These are phyloP conservation scores for Allobates femoralis DNA, from an alignment of 2,797 vertebrate genomes.

Conservation along the genomic window DNA sequence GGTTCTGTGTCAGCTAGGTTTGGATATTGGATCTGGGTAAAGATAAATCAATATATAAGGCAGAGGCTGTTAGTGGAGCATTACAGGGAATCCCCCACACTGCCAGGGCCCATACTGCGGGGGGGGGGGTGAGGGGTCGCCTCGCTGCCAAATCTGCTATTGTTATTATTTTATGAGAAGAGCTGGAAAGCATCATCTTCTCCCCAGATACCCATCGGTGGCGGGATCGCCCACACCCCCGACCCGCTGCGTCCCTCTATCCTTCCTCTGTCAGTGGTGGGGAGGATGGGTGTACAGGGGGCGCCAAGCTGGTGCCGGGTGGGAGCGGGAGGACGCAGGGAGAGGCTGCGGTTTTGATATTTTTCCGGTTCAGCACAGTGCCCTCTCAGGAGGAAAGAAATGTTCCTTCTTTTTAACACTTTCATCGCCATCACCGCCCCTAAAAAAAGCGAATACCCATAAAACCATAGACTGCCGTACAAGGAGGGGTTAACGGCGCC, in stretches of 20 bases:
- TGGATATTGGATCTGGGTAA: not conserved
- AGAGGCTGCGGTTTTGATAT: conserved; percentile 60
- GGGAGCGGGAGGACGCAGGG: conserved; percentile 54
- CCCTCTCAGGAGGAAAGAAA: conserved; percentile 40
- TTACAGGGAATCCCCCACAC: not conserved
- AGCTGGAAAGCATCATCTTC: conserved; percentile 88
- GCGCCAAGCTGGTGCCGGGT: conserved; percentile 50
- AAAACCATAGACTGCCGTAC: not conserved
- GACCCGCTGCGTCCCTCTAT: conserved; percentile 85
- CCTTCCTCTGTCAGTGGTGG: conserved; percentile 80
- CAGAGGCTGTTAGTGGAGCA: not conserved
- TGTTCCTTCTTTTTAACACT: conserved; percentile 33
- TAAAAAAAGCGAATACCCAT: not conserved
- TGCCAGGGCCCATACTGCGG: not conserved
- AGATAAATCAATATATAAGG: not conserved
- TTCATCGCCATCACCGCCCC: not conserved
- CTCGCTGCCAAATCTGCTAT: conserved; percentile 72
- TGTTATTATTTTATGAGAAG: conserved; percentile 76
- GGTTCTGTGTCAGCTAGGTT: not conserved
- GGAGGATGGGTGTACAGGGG: conserved; percentile 12
- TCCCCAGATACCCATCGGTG: conserved; percentile 71
- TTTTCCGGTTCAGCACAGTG: conserved; percentile 55
- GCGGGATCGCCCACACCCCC: conserved; percentile 72
- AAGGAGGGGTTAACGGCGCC: not conserved
- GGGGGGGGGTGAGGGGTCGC: not conserved